These are phyloP conservation scores for Anolis carolinensis DNA, from an alignment of 2,113 vertebrate genomes.

Conservation along the genomic window DNA sequence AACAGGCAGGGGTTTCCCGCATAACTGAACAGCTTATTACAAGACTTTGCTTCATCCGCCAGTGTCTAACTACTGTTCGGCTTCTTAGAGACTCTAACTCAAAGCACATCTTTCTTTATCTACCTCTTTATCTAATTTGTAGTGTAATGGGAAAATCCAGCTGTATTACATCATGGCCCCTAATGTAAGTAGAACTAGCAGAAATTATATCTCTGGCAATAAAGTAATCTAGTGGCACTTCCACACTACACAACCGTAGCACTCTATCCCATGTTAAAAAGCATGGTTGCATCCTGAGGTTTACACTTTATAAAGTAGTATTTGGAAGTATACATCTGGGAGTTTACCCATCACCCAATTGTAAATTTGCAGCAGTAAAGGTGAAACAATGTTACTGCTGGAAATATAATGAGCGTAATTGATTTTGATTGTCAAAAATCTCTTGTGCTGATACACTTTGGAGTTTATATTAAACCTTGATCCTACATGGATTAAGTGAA, in stretches of 20 bases:
- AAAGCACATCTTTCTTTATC: neutral
- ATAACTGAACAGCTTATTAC: neutral
- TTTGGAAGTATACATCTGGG: too few relatives aligned
- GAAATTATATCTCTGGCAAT: neutral
- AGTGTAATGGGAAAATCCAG: neutral
- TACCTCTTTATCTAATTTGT: neutral
- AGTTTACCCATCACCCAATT: neutral
- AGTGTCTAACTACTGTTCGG: neutral
- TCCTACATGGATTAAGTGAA: neutral
- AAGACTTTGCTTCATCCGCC: neutral
- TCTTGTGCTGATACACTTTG: neutral
- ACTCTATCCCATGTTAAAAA: too few relatives aligned
- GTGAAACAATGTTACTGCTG: neutral
- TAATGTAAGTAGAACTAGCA: neutral
- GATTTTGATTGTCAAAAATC: neutral
- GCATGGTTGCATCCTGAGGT: too few relatives aligned
- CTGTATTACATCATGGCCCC: neutral
- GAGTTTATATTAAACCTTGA: neutral
- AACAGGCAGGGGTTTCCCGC: neutral
- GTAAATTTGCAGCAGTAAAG: neutral
- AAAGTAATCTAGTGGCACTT: neutral
- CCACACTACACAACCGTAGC: too few relatives aligned
- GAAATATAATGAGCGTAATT: neutral
- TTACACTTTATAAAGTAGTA: too few relatives aligned
- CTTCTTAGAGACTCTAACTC: neutral